Base-by-base conservation (phyloP, 2,113 vertebrate genomes). In the Oreochromis niloticus region DNA sequence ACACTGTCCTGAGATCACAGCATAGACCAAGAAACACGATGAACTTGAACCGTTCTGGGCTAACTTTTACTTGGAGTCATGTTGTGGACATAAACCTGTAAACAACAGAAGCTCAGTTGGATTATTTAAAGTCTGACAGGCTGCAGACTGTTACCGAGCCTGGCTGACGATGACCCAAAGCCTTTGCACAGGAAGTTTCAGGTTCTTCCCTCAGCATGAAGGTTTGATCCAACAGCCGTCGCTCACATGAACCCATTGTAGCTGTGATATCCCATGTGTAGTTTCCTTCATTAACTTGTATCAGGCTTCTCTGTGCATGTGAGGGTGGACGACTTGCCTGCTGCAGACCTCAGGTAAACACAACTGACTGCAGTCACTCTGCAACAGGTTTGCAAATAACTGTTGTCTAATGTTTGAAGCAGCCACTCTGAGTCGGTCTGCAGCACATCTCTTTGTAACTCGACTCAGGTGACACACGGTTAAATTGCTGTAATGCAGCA, bases 221-320 rank as follows among this genome's bases (percentile, higher is more conserved):
- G 61, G 17, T 66, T 66, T 66, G 32, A 36, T 66, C 0, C 0
- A 66, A 9, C 59, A 63, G 17, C 32, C 32, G 36, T 34, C 6
- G 9, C 59, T 63, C 17, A n/a, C 32, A 36, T 63, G 9, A 61
- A 34, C 59, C 30, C 17, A 63, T 36, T 17, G 17, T 10, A 1
- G 9, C 61, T 2, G 17, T 7, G 32, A 66, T 66, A 34, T 66
- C 6, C 61, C 17, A 63, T 34, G 59, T 36, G 0, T 19, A 19
- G 9, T 36, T 63, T 34, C 16, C 59, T 63, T 63, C 32, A 36
- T 63, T 12, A 63, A 12, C 61, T n/a, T 36, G 32, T 3, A 36
- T 66, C 10, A 66, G 32, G 61, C 61, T 66, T 66, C 6, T 7
- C 61, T n/a, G 17, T 36, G 6, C 13, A 66, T n/a, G 17, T n/a